Conservation (phyloP, 2,113 vertebrate species). For the Macquaria australasica region DNA sequence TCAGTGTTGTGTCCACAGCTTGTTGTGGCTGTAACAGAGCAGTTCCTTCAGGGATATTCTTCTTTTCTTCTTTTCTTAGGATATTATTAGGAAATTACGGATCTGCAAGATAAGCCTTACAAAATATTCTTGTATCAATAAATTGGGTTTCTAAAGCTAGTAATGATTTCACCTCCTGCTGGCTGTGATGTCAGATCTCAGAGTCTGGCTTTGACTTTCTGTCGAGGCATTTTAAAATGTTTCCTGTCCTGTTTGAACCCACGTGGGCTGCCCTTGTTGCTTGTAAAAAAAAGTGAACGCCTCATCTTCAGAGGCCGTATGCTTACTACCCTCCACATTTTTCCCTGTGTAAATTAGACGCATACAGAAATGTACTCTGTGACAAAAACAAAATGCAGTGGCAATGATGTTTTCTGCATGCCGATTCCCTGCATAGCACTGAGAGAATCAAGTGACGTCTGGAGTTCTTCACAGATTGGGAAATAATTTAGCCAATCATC, state of each 20-base stretch:
- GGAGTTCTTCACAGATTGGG: slow-evolving; percentile 31
- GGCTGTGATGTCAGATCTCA: slow-evolving; percentile 56
- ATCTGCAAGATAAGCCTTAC: not conserved
- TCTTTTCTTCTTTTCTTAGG: not conserved
- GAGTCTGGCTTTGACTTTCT: slow-evolving; percentile 58
- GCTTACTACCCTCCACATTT: slow-evolving; percentile 19
- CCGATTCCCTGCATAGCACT: slow-evolving; percentile 43
- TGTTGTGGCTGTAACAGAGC: not conserved
- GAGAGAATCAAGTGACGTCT: slow-evolving; percentile 55
- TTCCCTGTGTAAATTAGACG: slow-evolving; percentile 35
- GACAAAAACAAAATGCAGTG: slow-evolving; percentile 26
- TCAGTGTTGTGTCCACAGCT: not conserved
- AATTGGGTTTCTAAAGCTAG: not conserved
- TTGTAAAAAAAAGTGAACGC: slow-evolving; percentile 33
- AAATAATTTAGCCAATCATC: slow-evolving; percentile 35
- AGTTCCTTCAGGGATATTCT: not conserved
- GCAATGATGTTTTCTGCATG: slow-evolving; percentile 59
- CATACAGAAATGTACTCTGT: slow-evolving; percentile 34
- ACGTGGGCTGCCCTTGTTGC: slow-evolving; percentile 28
- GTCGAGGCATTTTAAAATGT: slow-evolving; percentile 53
- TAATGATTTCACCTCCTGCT: not conserved
- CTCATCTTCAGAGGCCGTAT: slow-evolving; percentile 31
- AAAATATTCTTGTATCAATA: not conserved
- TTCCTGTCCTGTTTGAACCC: slow-evolving; percentile 50
- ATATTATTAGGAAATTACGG: not conserved